These are phyloP conservation scores for Eubucco bourcierii DNA, from an alignment of 2,113 vertebrate species.

Conservation along the genomic window DNA sequence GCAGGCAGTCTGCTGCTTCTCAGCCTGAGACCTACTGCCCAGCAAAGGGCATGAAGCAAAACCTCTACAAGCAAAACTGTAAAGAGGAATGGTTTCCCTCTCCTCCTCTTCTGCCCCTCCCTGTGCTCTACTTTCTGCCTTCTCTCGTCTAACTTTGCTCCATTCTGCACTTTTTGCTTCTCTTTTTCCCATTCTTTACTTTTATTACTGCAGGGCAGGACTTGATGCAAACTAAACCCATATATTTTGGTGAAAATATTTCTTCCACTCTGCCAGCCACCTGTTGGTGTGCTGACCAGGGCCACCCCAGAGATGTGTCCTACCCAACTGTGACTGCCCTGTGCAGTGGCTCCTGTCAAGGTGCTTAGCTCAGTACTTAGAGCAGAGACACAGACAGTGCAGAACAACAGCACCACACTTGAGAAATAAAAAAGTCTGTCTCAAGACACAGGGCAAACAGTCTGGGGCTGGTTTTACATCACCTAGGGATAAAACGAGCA, in stretches of 20 bases:
- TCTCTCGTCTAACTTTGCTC: background rate
- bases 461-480: background rate
- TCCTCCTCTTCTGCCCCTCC: background rate
- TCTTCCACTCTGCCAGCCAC: background rate
- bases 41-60: background rate
- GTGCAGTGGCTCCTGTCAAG: background rate
- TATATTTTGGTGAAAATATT: background rate
- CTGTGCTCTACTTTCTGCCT: background rate
- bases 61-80: background rate
- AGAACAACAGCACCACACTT: background rate
- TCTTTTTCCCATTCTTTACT: background rate
- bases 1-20: background rate
- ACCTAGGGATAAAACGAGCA: background rate
- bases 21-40: no score
- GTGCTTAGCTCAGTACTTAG: background rate
- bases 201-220: background rate
- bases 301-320: background rate
- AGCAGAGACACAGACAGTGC: background rate
- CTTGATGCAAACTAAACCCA: background rate
- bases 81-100: background rate
- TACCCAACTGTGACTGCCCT: background rate
- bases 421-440: background rate
- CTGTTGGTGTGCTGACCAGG: background rate
- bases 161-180: background rate
- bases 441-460: background rate